Evolutionary conservation across 1,140 invertebrate genomes (phyloP), one percentile per base, ranked within the genome.

Genomic region (Himalopsyche phryganea): DNA sequence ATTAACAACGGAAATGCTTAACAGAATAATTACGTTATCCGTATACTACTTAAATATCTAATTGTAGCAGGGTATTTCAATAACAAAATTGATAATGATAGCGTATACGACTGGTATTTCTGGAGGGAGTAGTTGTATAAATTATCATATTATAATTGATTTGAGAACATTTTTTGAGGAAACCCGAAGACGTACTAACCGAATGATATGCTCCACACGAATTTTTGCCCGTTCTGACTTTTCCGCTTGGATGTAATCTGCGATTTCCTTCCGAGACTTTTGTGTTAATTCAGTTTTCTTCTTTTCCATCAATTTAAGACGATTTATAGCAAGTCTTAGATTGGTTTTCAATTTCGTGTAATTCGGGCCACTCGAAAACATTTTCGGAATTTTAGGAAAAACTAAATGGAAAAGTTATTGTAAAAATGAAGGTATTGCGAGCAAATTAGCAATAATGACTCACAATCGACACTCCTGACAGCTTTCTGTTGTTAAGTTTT

Each of bases 301-400:
- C 74, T 99, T 99, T 71, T 98, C 95, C 50, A 98, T 71, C 44
- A 99, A 73, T 76, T 98, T 98, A 6, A 99, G 79, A 18, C 97
- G 84, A 71, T 96, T 96, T 48, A 97, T 89, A 1, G 92, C 86
- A 63, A 98, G 77, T 63, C 93, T 82, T 32, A 99, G 76, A 79
- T 98, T 94, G 9, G 96, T 99, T 81, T 98, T 98, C 47, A 99
- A 77, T 77, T 99, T 99, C 0, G 86, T 87, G 69, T 96, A 97
- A 79, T 94, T 95, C 7, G 90, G 87, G 23, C 85, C 85, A 66
- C 86, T 89, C 2, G 89, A 87, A 82, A 95, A 94, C 92, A 95
- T 96, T 41, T 51, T 57, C 18, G 23, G 6, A 19, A 20, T 41
- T 28, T 18, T 3, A 13, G 4, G 23, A 28, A 28, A n/a, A n/a